phyloP scores from a whole-genome alignment of 2,888 invertebrate genomes.

The Pteria penguin region DNA sequence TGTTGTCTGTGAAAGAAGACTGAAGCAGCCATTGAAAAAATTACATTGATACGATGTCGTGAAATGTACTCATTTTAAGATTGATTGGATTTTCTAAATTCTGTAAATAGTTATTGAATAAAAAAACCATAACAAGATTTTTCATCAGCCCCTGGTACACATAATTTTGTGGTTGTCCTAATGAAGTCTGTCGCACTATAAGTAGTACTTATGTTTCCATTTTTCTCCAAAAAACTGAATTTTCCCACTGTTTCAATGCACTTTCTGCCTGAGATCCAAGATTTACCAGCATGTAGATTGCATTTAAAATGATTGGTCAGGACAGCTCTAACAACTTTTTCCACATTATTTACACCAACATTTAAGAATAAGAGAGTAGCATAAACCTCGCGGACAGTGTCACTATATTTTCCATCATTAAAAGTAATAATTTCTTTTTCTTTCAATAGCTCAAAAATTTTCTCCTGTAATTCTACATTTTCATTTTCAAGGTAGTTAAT shows the following conservation, averaged over 20 bases:
- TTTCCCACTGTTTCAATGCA: too few relatives aligned
- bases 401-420: constrained; percentile 2
- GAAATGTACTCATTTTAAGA: constrained; percentile 1
- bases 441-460: too few relatives aligned
- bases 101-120: not conserved
- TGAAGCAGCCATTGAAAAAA: constrained; percentile 15
- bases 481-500: too few relatives aligned
- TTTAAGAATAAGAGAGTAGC: constrained; percentile 21
- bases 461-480: too few relatives aligned
- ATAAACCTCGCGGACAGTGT: constrained; percentile 15
- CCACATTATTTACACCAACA: constrained; percentile 22
- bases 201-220: not conserved
- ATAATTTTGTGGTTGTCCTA: constrained; percentile 2
- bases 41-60: constrained; percentile 5
- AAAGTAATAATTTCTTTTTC: constrained; percentile 17
- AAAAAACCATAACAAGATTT: constrained; percentile 7
- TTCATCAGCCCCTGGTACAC: constrained; percentile 22
- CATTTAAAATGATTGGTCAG: constrained; percentile 19
- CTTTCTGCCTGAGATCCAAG: not conserved
- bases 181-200: constrained; percentile 16
- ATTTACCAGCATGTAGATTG: constrained; percentile 15
- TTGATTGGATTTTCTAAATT: constrained; percentile 5
- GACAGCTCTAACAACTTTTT: constrained; percentile 7
- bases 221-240: not conserved
- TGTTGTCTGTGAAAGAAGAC: not conserved